Conservation (phyloP, 2,113 vertebrate genomes). For the Hypanus sabinus region DNA sequence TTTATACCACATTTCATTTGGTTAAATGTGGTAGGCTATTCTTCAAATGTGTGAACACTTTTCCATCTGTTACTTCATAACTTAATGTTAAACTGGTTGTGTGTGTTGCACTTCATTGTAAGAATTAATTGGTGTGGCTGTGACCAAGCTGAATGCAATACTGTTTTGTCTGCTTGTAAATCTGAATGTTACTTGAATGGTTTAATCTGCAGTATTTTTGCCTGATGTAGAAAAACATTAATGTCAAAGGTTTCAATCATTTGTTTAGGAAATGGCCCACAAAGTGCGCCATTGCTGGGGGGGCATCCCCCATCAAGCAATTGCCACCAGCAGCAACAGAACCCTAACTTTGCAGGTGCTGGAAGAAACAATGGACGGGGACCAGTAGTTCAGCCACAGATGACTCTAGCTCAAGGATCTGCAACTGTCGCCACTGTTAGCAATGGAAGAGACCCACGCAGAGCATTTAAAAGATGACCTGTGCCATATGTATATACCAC, state of each 20-base stretch:
- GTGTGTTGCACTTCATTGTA: background rate
- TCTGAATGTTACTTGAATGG: background rate
- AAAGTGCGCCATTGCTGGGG: constrained; percentile 57
- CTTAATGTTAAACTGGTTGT: background rate
- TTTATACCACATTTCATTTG: background rate
- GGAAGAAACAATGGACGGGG: constrained; percentile 76
- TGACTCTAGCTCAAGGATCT: constrained; percentile 52
- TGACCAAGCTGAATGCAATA: background rate
- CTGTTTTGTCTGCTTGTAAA: background rate
- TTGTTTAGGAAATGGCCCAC: constrained; percentile 74
- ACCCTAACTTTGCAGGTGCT: constrained; percentile 53
- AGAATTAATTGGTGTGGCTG: background rate
- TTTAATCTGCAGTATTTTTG: background rate
- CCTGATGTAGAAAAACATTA: background rate
- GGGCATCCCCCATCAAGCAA: constrained; percentile 47
- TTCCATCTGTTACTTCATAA: background rate
- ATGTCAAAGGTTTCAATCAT: constrained; percentile 24
- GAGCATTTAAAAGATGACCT: constrained; percentile 71
- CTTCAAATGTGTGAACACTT: background rate
- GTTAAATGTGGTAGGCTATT: background rate
- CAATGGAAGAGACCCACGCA: constrained; percentile 91
- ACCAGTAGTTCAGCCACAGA: constrained; percentile 50
- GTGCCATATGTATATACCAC: constrained; percentile 47
- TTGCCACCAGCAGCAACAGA: constrained; percentile 55
- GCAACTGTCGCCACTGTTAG: constrained; percentile 67